Percentiles rank a stretch among this genome's conserved stretches.
phyloP scores from a whole-genome alignment of 1,140 invertebrate species.

The Hyphantria cunea region DNA sequence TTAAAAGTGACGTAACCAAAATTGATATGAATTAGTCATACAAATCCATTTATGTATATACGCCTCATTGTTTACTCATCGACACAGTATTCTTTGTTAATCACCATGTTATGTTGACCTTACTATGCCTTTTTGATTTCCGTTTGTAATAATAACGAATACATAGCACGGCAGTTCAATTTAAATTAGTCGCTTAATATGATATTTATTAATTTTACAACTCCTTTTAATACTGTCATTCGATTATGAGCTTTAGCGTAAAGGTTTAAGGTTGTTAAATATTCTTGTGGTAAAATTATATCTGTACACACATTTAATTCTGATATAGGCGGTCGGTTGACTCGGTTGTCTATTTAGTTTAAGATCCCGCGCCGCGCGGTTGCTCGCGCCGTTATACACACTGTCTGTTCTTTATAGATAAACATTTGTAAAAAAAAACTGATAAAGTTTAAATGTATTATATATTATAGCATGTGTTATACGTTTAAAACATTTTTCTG shows the following conservation, averaged over 20 bases:
- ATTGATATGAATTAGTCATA: too few relatives aligned
- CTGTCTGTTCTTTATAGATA: slow-evolving; percentile 18
- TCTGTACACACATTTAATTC: background rate
- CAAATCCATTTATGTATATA: too few relatives aligned
- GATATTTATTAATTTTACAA: slow-evolving; percentile 9
- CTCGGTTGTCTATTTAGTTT: slow-evolving; percentile 2
- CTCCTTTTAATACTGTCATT: background rate
- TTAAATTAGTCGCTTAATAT: background rate
- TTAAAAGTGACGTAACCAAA: too few relatives aligned
- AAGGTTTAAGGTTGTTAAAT: background rate
- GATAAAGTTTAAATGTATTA: slow-evolving; percentile 13
- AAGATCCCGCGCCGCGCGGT: slow-evolving; percentile 5
- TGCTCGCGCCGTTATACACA: background rate
- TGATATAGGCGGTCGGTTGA: background rate
- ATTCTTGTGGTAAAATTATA: background rate
- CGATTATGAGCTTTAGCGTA: background rate
- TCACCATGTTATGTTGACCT: slow-evolving; percentile 10
- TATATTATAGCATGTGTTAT: background rate
- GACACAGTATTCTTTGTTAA: slow-evolving; percentile 16
- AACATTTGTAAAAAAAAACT: slow-evolving; percentile 28
- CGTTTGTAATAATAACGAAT: background rate
- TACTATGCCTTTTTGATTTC: background rate
- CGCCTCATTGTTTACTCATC: too few relatives aligned
- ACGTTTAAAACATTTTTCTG: background rate
- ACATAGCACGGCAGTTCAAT: background rate